Base-by-base conservation (phyloP, 2,888 invertebrate species). In the Andrena chrysosceles region DNA sequence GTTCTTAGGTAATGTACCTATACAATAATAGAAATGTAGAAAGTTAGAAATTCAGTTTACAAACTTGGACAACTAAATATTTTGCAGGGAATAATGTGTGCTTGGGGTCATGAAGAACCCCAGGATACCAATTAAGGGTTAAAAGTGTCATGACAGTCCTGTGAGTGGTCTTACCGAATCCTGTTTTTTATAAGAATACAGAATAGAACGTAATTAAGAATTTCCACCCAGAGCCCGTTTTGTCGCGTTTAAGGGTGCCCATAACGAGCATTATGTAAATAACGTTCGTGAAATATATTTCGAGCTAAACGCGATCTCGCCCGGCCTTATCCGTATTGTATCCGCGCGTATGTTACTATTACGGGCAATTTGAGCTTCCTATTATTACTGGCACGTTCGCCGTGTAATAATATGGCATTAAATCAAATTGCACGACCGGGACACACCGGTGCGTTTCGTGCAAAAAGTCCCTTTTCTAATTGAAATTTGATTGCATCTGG, bases 401-500 rank as follows among this genome's bases (percentile, higher is more conserved):
- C 33, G 68, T 70, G 73, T 82, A 82, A 82, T 82, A 74, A 79
- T 82, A 82, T 73, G 70, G 81, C 79, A 82, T 82, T 82, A 82
- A 79, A 74, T 74, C 69, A 82, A 82, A 82, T 82, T 82, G 79
- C 81, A 70, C 68, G 35, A 48, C 54, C 71, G 81, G 74, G 81
- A 79, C 79, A 72, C 77, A 69, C 56, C 70, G 70, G 70, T 68
- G 68, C 78, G 81, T 81, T 78, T 78, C 72, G 78, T 42, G 78
- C 72, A 81, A 81, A 81, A 81, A 78, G 81, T 81, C 78, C 72
- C 81, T 78, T 81, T 81, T 81, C 81, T 81, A 81, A 81, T 81
- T 81, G 81, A 81, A 81, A 81, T 81, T 81, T 81, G 81, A 81
- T 81, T 81, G 78, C 81, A 78, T 78, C 78, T 78, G 72, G 48